A percentile compares a stretch with the other conserved stretches of the same genome.
Conservation (phyloP, 2,113 vertebrate species). For the Corvus hawaiiensis region DNA sequence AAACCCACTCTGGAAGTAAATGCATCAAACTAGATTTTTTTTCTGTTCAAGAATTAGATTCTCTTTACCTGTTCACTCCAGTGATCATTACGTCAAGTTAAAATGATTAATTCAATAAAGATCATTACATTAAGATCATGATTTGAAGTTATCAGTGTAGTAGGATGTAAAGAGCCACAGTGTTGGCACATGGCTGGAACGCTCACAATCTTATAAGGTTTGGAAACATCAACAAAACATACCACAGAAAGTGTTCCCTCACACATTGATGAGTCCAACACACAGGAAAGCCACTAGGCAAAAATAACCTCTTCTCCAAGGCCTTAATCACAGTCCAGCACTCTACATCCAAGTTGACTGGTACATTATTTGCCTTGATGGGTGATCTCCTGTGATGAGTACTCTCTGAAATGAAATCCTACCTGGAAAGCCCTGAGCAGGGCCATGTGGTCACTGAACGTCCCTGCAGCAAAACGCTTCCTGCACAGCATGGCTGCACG, state of each 20-base stretch:
- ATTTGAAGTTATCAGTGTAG: background rate
- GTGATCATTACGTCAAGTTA: background rate
- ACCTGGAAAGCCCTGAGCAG: slow-evolving; percentile 96
- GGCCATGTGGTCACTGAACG: slow-evolving; percentile 95
- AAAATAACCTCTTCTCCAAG: background rate
- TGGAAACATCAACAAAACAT: background rate
- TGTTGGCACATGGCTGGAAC: background rate
- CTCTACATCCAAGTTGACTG: background rate
- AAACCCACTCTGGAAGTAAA: background rate
- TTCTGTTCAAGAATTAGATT: background rate
- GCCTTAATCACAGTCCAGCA: background rate
- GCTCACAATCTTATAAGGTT: background rate
- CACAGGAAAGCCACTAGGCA: background rate
- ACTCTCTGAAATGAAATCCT: background rate
- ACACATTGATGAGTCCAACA: background rate
- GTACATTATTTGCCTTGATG: background rate
- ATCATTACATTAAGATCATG: background rate
- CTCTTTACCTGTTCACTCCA: background rate
- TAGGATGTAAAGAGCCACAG: background rate
- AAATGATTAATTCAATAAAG: background rate
- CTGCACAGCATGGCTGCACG: slow-evolving; percentile 83
- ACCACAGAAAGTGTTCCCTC: background rate
- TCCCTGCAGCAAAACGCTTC: slow-evolving; percentile 82
- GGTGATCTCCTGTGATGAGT: background rate
- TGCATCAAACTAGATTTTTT: background rate